Evolutionary conservation across 2,888 invertebrate species (phyloP).

Genomic region (Drepanosiphum platanoidis): DNA sequence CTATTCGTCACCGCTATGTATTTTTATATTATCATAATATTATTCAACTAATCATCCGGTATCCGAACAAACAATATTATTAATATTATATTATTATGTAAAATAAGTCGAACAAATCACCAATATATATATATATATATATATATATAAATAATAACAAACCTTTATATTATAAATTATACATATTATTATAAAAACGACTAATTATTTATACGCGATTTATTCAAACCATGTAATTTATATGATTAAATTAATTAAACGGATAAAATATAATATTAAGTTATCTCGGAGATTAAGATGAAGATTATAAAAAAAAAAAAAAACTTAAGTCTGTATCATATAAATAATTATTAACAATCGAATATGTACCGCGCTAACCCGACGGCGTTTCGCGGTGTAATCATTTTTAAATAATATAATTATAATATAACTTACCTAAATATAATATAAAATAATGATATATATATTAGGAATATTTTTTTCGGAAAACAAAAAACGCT

Average conservation of each 20-base stretch:
- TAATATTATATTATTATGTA: not conserved
- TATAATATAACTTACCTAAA: not conserved
- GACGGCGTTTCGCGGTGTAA: not conserved
- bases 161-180: not conserved
- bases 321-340: conserved; percentile 28
- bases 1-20: not conserved
- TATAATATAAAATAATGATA: not conserved
- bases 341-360: too few species aligned
- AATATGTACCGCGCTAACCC: not conserved
- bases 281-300: too few species aligned
- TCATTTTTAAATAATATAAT: not conserved
- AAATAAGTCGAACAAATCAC: not conserved
- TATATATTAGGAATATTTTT: conserved; percentile 31
- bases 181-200: not conserved
- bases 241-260: not conserved
- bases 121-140: not conserved
- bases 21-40: not conserved
- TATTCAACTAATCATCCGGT: not conserved
- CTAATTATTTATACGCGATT: conserved; percentile 1
- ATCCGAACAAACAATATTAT: not conserved
- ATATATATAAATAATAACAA: too few species aligned
- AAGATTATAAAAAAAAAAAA: too few species aligned
- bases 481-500: conserved; percentile 52
- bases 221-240: not conserved
- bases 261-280: not conserved